These are phyloP conservation scores for Selenia dentaria DNA, from an alignment of 2,888 invertebrate species.

Conservation along the genomic window DNA sequence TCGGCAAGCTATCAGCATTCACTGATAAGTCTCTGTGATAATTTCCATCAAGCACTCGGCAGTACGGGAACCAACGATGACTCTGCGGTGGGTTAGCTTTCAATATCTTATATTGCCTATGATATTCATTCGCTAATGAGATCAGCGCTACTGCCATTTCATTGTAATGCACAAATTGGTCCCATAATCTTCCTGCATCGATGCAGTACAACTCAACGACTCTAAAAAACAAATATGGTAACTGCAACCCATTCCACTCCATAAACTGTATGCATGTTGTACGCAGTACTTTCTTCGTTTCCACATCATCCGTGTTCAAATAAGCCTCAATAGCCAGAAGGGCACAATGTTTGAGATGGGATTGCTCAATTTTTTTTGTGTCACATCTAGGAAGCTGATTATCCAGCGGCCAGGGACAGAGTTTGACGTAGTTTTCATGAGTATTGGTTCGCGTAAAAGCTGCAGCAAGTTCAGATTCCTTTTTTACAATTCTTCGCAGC, in stretches of 20 bases:
- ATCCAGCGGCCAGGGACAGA: slow-evolving; percentile 21
- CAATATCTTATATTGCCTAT: slow-evolving; percentile 10
- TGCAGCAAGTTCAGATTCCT: slow-evolving; percentile 9
- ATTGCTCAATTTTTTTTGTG: neutral
- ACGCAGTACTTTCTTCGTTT: slow-evolving; percentile 18
- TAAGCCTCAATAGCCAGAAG: slow-evolving; percentile 18
- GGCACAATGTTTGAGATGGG: neutral
- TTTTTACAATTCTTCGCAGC: slow-evolving; percentile 18
- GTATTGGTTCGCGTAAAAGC: slow-evolving; percentile 9
- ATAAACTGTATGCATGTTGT: slow-evolving; percentile 23
- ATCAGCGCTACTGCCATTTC: neutral
- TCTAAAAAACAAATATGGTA: slow-evolving; percentile 24
- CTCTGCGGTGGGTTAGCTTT: slow-evolving; percentile 9
- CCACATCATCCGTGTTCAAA: slow-evolving; percentile 14
- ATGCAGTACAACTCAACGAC: slow-evolving; percentile 19
- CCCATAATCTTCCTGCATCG: slow-evolving; percentile 20
- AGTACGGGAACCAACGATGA: slow-evolving; percentile 23
- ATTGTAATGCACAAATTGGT: neutral
- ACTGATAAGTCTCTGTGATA: slow-evolving; percentile 19
- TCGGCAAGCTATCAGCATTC: neutral
- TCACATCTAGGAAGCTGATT: slow-evolving; percentile 11
- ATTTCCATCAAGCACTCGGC: slow-evolving; percentile 7
- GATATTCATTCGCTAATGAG: slow-evolving; percentile 11
- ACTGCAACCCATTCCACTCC: slow-evolving; percentile 27
- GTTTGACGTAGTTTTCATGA: slow-evolving; percentile 21